Evolutionary conservation across 2,113 vertebrate species (phyloP).

Genomic region (Lycaon pictus): DNA sequence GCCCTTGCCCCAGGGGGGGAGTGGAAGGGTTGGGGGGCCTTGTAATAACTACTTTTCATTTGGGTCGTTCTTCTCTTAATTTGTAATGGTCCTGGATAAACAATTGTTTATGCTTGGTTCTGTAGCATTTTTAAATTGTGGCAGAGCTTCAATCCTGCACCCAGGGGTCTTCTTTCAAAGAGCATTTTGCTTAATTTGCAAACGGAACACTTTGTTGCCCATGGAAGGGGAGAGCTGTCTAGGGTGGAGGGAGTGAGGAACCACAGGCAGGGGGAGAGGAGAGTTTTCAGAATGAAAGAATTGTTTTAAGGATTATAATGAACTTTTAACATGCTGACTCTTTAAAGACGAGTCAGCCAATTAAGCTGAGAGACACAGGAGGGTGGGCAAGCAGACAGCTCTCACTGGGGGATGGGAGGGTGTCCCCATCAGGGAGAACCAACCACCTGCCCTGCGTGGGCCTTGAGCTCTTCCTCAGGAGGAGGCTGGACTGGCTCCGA

Average conservation of each 20-base stretch:
- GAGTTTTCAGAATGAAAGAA: fast-evolving
- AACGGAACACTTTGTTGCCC: not conserved
- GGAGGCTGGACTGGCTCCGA: not conserved
- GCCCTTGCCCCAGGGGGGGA: not conserved
- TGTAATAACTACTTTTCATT: not conserved
- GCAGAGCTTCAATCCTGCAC: not conserved
- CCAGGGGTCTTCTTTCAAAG: too few species aligned
- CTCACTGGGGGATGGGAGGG: not conserved
- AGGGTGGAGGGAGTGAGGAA: not conserved
- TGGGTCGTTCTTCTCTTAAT: not conserved
- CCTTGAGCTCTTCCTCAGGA: not conserved
- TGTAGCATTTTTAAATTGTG: not conserved
- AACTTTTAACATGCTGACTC: not conserved
- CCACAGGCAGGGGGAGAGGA: fast-evolving
- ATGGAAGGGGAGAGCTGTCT: not conserved
- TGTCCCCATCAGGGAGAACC: fast-evolving
- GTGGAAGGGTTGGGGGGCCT: fast-evolving
- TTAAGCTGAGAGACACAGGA: not conserved
- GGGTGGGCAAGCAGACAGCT: not conserved
- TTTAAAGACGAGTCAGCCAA: not conserved
- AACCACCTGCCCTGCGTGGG: fast-evolving
- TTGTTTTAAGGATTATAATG: too few species aligned
- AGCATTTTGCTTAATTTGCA: not conserved
- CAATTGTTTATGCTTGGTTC: not conserved
- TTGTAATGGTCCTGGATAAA: not conserved